These are phyloP conservation scores for Candoia aspera DNA, from an alignment of 2,113 vertebrate species.

Conservation along the genomic window DNA sequence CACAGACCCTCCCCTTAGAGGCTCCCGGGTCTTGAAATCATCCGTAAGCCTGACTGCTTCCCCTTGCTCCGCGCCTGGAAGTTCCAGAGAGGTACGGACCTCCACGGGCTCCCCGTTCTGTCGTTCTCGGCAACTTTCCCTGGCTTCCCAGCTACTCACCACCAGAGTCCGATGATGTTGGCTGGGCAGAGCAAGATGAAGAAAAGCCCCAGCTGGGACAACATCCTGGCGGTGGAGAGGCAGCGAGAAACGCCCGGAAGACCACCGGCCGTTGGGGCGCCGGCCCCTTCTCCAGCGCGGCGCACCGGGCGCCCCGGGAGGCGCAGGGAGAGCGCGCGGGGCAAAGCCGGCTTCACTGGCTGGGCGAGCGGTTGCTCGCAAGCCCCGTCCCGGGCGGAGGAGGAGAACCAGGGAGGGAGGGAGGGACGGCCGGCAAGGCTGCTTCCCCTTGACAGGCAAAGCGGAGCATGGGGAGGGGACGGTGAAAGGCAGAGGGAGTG, in stretches of 20 bases:
- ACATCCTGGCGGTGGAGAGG: constrained; percentile 71
- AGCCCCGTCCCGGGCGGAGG: constrained; percentile 2
- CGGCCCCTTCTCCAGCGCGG: not conserved
- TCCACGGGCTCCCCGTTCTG: not conserved
- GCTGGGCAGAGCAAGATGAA: constrained; percentile 91
- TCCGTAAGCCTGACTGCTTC: too few relatives aligned
- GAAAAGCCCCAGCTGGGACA: constrained; percentile 87
- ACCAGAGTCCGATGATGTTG: constrained; percentile 95
- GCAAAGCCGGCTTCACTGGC: not conserved
- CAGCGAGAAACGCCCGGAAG: too few relatives aligned
- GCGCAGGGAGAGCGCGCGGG: constrained; percentile 34
- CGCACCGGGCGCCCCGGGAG: not conserved
- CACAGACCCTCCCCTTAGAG: not conserved
- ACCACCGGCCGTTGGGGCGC: not conserved
- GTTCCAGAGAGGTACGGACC: not conserved
- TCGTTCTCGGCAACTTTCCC: not conserved
- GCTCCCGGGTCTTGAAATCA: not conserved
- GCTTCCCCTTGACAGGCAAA: constrained; percentile 2
- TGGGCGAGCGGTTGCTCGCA: not conserved
- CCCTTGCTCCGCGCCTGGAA: not conserved
- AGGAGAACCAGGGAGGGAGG: constrained; percentile 27
- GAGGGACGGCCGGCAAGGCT: constrained; percentile 18
- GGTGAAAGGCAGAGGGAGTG: not conserved
- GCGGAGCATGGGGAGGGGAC: constrained; percentile 25
- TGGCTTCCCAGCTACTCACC: constrained; percentile 78